These are phyloP conservation scores for Pocillopora verrucosa DNA, from an alignment of 64 coral and sea anemone genomes.

Conservation along the genomic window DNA sequence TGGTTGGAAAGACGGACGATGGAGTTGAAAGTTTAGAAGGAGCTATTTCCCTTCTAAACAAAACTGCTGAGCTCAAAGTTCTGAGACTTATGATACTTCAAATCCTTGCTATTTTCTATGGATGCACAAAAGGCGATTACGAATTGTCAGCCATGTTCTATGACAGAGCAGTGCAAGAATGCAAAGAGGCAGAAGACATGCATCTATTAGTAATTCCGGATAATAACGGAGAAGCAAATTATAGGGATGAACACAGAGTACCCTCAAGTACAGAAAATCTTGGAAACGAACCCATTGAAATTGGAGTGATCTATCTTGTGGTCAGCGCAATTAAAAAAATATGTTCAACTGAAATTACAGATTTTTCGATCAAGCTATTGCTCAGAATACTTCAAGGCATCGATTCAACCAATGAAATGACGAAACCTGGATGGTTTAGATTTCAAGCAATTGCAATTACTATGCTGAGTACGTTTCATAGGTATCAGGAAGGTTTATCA, in stretches of 20 bases:
- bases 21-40: neutral
- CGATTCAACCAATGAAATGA: too few species aligned
- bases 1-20: neutral
- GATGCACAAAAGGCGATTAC: neutral
- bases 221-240: neutral
- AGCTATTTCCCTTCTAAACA: neutral
- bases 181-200: neutral
- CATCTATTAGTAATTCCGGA: neutral
- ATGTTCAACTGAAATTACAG: too few species aligned
- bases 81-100: neutral
- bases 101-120: neutral
- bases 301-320: too few species aligned
- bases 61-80: neutral
- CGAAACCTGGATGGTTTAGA: too few species aligned
- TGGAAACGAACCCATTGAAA: too few species aligned
- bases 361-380: too few species aligned
- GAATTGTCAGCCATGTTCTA: neutral
- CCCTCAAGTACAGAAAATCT: neutral
- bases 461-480: too few species aligned
- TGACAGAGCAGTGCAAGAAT: neutral
- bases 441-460: too few species aligned
- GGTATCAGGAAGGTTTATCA: too few species aligned
- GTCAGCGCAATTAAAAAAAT: too few species aligned
- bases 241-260: too few species aligned
- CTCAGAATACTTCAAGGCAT: too few species aligned